A percentile compares a stretch with the other conserved stretches of the same genome.
phyloP scores from a whole-genome alignment of 2,888 invertebrate genomes.

The Seira ritae region DNA sequence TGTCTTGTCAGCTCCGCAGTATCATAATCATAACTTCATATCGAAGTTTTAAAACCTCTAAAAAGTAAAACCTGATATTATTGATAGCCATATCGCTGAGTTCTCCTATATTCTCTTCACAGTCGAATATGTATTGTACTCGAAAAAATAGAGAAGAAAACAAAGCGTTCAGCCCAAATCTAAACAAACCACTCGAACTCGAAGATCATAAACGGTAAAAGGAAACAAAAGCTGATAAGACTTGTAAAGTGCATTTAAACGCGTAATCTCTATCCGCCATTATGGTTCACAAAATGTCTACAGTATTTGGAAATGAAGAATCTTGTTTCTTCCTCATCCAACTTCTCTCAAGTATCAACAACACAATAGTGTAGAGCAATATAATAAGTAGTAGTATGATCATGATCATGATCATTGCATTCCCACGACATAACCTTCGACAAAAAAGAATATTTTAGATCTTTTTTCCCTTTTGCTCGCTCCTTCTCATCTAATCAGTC shows the following conservation, averaged over 20 bases:
- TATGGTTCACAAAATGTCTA: neutral
- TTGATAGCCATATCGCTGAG: too few relatives aligned
- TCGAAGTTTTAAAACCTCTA: too few relatives aligned
- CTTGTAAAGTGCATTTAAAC: neutral
- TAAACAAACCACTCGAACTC: neutral
- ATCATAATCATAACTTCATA: too few relatives aligned
- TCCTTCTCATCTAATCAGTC: neutral
- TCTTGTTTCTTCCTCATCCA: neutral
- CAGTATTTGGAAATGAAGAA: neutral
- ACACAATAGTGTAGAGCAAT: neutral
- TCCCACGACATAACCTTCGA: slow-evolving; percentile 59
- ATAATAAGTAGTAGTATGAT: neutral
- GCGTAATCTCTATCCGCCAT: neutral
- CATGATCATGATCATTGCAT: neutral
- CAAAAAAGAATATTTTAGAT: slow-evolving; percentile 32
- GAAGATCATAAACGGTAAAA: neutral
- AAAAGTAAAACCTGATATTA: too few relatives aligned
- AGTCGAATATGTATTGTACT: too few relatives aligned
- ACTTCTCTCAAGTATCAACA: neutral
- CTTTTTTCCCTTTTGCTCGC: slow-evolving; percentile 6
- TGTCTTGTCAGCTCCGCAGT: too few relatives aligned
- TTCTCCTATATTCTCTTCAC: too few relatives aligned
- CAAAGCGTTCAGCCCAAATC: neutral
- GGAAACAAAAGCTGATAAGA: neutral
- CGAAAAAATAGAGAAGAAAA: too few relatives aligned